These are phyloP conservation scores for Mormyrus lacerda DNA, from an alignment of 2,113 vertebrate genomes.

Conservation along the genomic window DNA sequence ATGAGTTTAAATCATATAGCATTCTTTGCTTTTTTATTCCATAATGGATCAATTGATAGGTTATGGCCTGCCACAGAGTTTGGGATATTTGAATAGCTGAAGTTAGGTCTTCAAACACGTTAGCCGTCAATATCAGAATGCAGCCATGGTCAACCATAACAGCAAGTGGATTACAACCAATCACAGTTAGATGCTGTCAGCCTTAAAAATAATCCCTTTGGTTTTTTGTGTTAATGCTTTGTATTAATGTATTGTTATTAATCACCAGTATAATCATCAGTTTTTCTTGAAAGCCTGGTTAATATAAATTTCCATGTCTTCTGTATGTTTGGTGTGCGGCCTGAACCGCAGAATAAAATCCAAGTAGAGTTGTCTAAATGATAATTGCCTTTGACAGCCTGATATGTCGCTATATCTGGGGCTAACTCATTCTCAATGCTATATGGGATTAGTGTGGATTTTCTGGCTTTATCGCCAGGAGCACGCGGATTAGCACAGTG, in stretches of 20 bases:
- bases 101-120: background rate
- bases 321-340: background rate
- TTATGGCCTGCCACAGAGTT: background rate
- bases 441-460: slow-evolving; percentile 73
- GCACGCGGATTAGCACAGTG: slow-evolving; percentile 66
- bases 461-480: slow-evolving; percentile 72
- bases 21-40: background rate
- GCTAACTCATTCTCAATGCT: slow-evolving; percentile 61
- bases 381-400: slow-evolving; percentile 71
- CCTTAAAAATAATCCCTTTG: background rate
- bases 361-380: slow-evolving; percentile 60
- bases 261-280: background rate
- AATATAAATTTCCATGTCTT: background rate
- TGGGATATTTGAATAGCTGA: background rate
- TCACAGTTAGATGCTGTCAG: background rate
- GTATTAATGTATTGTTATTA: background rate
- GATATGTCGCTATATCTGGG: slow-evolving; percentile 68
- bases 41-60: background rate
- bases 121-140: background rate
- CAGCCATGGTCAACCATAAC: background rate
- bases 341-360: slow-evolving; percentile 44
- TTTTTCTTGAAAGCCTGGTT: background rate
- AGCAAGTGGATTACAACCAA: background rate
- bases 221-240: background rate
- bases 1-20: background rate